These are phyloP conservation scores for Chrysolina oricalcia DNA, from an alignment of 2,888 invertebrate species.

Conservation along the genomic window DNA sequence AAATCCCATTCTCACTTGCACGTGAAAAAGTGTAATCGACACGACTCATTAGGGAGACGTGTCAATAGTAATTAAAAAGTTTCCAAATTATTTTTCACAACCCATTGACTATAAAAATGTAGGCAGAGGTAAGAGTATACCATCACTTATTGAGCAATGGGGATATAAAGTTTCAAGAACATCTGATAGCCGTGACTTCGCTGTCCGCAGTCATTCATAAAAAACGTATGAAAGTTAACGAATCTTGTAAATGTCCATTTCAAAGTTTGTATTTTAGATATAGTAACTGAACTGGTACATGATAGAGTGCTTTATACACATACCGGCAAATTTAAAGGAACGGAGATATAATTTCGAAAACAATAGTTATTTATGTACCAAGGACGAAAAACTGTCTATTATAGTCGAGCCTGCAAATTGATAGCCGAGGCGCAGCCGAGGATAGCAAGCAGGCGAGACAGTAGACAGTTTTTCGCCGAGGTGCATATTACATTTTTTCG, in stretches of 20 bases:
- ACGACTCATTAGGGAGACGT: slow-evolving; percentile 24
- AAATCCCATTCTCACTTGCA: not conserved
- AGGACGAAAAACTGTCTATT: no score
- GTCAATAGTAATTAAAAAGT: slow-evolving; percentile 27
- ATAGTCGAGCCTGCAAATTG: no score
- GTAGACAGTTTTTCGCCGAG: no score
- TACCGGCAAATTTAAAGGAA: no score
- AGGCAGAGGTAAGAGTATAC: slow-evolving; percentile 24
- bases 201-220: slow-evolving; percentile 17
- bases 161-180: slow-evolving; percentile 31
- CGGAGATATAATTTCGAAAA: no score
- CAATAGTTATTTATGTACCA: no score
- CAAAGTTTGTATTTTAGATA: not conserved
- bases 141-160: slow-evolving; percentile 29
- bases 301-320: not conserved
- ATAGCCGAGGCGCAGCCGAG: no score
- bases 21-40: slow-evolving; percentile 16
- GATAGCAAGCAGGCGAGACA: no score
- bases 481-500: no score
- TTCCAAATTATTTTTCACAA: slow-evolving; percentile 32
- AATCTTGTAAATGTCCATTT: not conserved
- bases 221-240: slow-evolving; percentile 16
- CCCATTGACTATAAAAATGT: slow-evolving; percentile 20
- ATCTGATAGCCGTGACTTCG: slow-evolving; percentile 32
- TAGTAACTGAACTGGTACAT: not conserved